These are phyloP conservation scores for Holothuria scabra DNA, from an alignment of 53 echinoderm and acorn worm genomes.

Conservation along the genomic window DNA sequence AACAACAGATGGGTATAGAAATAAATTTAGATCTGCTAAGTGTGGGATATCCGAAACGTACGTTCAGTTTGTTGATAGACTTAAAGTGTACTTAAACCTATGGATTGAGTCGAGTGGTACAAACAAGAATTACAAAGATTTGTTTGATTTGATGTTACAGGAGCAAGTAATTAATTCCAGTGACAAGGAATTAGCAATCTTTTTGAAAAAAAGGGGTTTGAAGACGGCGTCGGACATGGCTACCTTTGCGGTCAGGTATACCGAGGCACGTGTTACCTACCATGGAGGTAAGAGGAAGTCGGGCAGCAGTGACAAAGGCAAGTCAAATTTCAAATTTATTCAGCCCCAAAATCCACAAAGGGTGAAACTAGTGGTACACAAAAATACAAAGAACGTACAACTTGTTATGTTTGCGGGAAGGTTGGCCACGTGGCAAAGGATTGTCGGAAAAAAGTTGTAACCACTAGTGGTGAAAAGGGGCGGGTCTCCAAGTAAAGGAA, in stretches of 20 bases:
- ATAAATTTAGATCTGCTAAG: slow-evolving; percentile 60
- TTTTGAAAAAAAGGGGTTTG: slow-evolving; percentile 2
- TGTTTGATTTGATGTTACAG: slow-evolving; percentile 53
- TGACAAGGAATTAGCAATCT: not conserved
- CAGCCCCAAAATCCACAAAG: no score
- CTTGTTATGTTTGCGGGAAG: slow-evolving; percentile 25
- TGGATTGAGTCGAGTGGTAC: slow-evolving; percentile 67
- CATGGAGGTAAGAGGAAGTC: slow-evolving; percentile 5
- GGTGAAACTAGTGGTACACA: not conserved
- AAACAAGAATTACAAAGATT: slow-evolving; percentile 19
- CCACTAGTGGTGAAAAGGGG: not conserved
- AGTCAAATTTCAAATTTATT: no score
- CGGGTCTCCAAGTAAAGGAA: no score
- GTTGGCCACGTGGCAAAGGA: slow-evolving; percentile 11
- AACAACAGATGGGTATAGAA: slow-evolving; percentile 63
- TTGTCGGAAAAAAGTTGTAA: slow-evolving; percentile 1
- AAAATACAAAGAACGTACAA: not conserved
- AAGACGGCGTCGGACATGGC: slow-evolving; percentile 3
- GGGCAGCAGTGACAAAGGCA: not conserved
- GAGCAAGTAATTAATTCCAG: slow-evolving; percentile 41
- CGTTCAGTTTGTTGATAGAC: slow-evolving; percentile 51
- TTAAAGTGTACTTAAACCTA: slow-evolving; percentile 47
- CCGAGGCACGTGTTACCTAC: slow-evolving; percentile 4
- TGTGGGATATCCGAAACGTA: slow-evolving; percentile 54
- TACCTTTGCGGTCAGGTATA: not conserved